phyloP scores from a whole-genome alignment of 2,888 invertebrate species.

The Xylota segnis region DNA sequence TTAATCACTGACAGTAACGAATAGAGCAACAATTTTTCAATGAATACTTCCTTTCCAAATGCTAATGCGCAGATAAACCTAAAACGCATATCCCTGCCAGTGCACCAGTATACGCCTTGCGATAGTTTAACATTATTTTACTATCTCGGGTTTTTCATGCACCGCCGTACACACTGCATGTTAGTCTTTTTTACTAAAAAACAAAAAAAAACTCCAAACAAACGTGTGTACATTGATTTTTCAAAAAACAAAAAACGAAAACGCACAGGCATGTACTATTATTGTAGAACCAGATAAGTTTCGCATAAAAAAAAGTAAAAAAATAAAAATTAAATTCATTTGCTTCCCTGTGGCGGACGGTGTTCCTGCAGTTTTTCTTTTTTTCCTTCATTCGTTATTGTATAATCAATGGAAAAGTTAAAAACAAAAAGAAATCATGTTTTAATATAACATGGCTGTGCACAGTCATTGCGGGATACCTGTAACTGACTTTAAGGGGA shows the following conservation, averaged over 20 bases:
- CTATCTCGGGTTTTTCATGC: slow-evolving; percentile 1
- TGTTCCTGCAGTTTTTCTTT: background rate
- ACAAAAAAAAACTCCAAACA: background rate
- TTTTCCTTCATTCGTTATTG: background rate
- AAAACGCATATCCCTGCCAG: background rate
- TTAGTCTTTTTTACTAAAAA: background rate
- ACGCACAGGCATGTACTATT: background rate
- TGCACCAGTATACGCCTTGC: background rate
- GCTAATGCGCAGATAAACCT: slow-evolving; percentile 11
- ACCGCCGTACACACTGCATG: background rate
- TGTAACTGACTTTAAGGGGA: background rate
- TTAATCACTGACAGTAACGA: background rate
- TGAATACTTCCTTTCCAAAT: background rate
- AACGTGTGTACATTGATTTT: slow-evolving; percentile 21
- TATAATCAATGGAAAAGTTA: background rate
- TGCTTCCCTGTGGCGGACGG: background rate
- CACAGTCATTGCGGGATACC: background rate
- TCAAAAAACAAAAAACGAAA: background rate
- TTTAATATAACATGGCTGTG: background rate
- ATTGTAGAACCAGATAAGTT: background rate
- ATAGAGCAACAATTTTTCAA: background rate
- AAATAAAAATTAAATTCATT: background rate
- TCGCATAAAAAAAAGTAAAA: background rate
- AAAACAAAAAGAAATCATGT: background rate
- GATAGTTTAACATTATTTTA: background rate